Base-by-base conservation (phyloP, 2,113 vertebrate species). In the Tachysurus fulvidraco region DNA sequence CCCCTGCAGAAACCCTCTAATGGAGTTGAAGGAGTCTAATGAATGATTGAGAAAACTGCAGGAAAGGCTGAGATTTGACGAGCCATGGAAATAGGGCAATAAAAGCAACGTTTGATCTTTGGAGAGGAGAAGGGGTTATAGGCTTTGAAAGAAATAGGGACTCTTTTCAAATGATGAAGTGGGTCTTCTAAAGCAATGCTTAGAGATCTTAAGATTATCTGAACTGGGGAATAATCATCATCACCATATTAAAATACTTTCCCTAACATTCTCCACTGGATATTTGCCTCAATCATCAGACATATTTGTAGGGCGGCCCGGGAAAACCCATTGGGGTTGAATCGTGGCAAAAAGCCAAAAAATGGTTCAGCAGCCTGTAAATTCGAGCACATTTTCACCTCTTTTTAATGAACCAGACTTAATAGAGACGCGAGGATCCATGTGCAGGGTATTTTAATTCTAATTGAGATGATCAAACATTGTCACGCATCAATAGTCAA, bases 31-130 rank as follows among this genome's bases (percentile, higher is more conserved):
- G 82, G 84, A 88, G 86, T 81, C 86, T 91, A 89, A 89, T 92
- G 90, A 94, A 88, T 93, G 92, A 94, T 92, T 89, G 94, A 92
- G 69, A 91, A 89, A 91, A 88, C 91, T 92, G 90, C 89, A 90
- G 71, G 50, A 91, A 81, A 78, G 54, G 52, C 77, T 16, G 57
- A 84, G 85, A 90, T 90, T 23, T 85, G 89, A 87, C 74, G 85
- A 89, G 30, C 81, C 86, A 86, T 80, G 83, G 54, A 83, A 91
- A 88, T 64, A 76, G 67, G 67, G 91, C 89, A 91, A 93, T 92
- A 94, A 94, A 94, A 71, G 88, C 85, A 90, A 17, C 0, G 90
- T 92, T 92, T 93, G 91, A 93, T 91, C 93, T 91, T 83, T 50
- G 11, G 44, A 83, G 23, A 60, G 80, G 23, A 46, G 23, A 89